A percentile compares a stretch with the other conserved stretches of the same genome.
These are phyloP conservation scores for Hydrolagus affinis DNA, from an alignment of 2,113 vertebrate genomes.

Conservation along the genomic window DNA sequence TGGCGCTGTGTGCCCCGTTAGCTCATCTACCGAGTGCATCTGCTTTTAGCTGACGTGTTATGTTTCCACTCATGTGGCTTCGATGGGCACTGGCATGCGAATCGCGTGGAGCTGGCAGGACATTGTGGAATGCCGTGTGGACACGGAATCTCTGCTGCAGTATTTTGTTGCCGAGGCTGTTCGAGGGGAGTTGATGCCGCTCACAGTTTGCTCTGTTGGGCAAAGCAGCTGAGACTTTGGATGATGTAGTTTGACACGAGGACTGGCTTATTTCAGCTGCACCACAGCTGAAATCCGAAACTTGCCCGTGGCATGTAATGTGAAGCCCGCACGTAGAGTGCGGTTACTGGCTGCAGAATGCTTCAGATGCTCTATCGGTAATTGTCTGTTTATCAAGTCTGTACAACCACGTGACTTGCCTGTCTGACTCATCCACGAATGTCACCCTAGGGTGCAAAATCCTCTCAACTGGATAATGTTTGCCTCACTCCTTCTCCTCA, in stretches of 20 bases:
- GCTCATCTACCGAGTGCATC: too few relatives aligned
- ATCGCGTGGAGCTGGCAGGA: neutral
- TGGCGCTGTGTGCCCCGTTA: too few relatives aligned
- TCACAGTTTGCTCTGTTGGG: too few relatives aligned
- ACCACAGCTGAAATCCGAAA: neutral
- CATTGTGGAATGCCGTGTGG: neutral
- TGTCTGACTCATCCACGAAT: constrained; percentile 4
- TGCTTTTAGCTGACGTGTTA: too few relatives aligned
- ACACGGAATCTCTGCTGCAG: neutral
- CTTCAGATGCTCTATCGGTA: neutral
- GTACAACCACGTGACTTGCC: neutral
- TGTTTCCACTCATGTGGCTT: too few relatives aligned
- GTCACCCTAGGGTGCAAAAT: neutral
- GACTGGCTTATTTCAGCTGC: neutral
- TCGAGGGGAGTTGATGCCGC: neutral
- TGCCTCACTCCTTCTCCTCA: neutral
- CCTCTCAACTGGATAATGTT: neutral
- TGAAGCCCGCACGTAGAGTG: too few relatives aligned
- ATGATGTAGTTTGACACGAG: neutral
- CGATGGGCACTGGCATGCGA: too few relatives aligned
- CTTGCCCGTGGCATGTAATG: neutral
- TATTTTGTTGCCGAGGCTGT: neutral
- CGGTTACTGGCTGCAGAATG: neutral
- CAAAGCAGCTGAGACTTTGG: neutral
- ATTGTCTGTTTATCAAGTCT: neutral